Evolutionary conservation across 1,140 invertebrate genomes (phyloP), one percentile per base, ranked within the genome.

Genomic region (Mylabris phalerata): DNA sequence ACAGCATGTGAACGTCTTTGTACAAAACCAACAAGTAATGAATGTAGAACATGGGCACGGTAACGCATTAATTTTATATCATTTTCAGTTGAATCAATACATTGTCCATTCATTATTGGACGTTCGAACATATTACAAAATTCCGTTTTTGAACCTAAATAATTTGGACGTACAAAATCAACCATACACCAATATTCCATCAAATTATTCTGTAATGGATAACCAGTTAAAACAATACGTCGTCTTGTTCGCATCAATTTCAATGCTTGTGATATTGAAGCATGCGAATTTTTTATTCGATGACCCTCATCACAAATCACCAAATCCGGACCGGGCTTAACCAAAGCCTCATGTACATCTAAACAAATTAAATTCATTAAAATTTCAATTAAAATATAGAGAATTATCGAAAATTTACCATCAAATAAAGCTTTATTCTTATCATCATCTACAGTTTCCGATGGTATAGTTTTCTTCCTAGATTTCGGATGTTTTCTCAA

Each of bases 151-250:
- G 89, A 91, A 45, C 67, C 95, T 13, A 91, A 79, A 79, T 92
- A 92, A 77, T 95, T 95, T 0, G 95, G 95, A 44, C 93, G 80
- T 0, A 97, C 93, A 71, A 96, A 98, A 66, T 97, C 93, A 3
- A 96, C 92, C 93, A 95, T 95, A 70, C 92, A 93, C 92, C 92
- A 97, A 72, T 98, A 98, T 74, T 98, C 95, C 25, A 95, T 75
- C 1, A 98, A 75, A 77, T 97, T 97, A 74, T 98, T 98, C 75
- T 98, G 95, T n/a, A 98, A 73, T 0, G 95, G 95, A 81, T 96
- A 96, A 11, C 95, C 95, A 6, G 95, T 98, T 4, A 98, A 77
- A 1, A 97, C 93, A 19, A 98, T 84, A 50, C 94, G 79, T 25
- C 94, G 80, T 69, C 90, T 92, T 1, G 93, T 96, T 57, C 87